These are phyloP conservation scores for Microcebus tavaratra DNA, from an alignment of 2,113 vertebrate species.

Conservation along the genomic window DNA sequence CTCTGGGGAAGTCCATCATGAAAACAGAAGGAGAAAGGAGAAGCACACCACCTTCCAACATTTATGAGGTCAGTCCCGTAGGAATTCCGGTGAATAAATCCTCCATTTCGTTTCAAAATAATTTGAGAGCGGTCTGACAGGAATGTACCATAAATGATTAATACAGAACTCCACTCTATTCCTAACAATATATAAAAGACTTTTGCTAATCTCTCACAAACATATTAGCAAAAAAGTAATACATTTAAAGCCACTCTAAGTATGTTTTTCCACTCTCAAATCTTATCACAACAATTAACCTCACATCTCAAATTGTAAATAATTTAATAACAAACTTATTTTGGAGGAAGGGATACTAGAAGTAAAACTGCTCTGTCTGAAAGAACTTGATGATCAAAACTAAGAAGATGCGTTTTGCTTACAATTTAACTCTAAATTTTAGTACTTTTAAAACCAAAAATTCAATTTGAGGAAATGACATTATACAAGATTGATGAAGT, in stretches of 20 bases:
- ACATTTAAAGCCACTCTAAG: background rate
- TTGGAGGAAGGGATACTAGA: background rate
- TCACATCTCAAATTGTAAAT: background rate
- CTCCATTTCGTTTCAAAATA: conserved; percentile 53
- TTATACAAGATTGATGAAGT: conserved; percentile 5
- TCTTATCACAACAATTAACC: background rate
- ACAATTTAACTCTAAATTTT: conserved; percentile 20
- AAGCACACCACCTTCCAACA: background rate
- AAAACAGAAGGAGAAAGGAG: background rate
- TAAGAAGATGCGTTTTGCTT: conserved; percentile 38
- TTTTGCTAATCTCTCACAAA: conserved; percentile 24
- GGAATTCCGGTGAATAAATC: background rate
- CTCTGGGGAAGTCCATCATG: background rate
- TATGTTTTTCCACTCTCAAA: background rate
- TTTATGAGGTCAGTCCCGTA: background rate
- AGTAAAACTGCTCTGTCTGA: background rate
- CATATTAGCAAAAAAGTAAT: background rate
- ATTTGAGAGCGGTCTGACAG: background rate
- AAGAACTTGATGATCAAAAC: conserved; percentile 37
- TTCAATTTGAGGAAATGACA: background rate
- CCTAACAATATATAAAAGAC: background rate
- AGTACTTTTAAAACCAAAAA: conserved; percentile 32
- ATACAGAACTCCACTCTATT: background rate
- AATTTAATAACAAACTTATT: conserved; percentile 39
- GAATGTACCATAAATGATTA: background rate